These are phyloP conservation scores for Alectura lathami DNA, from an alignment of 2,113 vertebrate genomes.

Conservation along the genomic window DNA sequence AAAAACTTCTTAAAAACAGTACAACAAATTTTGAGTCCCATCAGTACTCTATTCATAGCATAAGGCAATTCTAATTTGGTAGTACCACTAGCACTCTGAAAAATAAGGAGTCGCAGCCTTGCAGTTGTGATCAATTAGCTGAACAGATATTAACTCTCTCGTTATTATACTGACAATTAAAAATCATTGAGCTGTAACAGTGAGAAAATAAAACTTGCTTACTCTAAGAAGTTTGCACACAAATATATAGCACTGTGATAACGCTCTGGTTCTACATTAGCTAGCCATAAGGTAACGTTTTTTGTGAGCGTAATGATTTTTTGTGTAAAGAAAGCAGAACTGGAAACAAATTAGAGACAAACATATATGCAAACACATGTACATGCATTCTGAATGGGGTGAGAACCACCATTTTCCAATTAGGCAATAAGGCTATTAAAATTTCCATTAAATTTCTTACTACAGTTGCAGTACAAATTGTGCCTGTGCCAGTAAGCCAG, in stretches of 20 bases:
- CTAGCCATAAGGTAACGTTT: background rate
- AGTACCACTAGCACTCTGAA: background rate
- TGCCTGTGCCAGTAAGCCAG: background rate
- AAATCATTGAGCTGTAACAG: background rate
- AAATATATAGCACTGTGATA: background rate
- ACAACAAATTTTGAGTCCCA: background rate
- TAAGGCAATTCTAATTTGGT: background rate
- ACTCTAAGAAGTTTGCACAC: constrained; percentile 43
- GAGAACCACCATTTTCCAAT: background rate
- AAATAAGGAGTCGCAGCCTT: background rate
- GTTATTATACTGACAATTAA: background rate
- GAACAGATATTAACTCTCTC: background rate
- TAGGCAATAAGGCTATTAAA: background rate
- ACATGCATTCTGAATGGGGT: background rate
- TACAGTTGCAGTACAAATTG: background rate
- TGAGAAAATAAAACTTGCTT: background rate
- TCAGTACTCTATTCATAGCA: background rate
- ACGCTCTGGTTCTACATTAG: background rate
- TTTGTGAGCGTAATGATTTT: background rate
- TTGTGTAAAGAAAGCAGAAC: background rate
- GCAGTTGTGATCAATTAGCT: background rate
- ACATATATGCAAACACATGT: background rate
- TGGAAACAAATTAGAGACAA: background rate
- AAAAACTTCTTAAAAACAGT: fast-evolving
- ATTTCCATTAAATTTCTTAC: background rate